phyloP scores from a whole-genome alignment of 2,113 vertebrate genomes.

The Campylomormyrus numenius region DNA sequence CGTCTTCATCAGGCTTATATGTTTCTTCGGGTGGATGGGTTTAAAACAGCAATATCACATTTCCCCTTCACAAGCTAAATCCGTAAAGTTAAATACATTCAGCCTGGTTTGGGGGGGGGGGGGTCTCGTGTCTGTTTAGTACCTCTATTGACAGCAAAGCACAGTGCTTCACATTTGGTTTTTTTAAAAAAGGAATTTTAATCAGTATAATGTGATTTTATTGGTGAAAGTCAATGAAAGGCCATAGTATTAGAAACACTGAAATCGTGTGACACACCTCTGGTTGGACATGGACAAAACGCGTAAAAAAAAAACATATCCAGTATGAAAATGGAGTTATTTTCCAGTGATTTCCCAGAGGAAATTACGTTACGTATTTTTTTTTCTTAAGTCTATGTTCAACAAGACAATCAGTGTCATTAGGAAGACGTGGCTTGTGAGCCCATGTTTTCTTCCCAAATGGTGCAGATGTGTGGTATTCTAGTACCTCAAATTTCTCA shows the following conservation, averaged over 20 bases:
- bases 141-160: not conserved
- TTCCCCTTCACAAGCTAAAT: slow-evolving; percentile 30
- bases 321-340: not conserved
- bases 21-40: slow-evolving; percentile 10
- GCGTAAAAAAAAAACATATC: not conserved
- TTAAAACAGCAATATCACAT: slow-evolving; percentile 22
- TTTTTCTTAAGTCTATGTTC: not conserved
- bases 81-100: slow-evolving; percentile 34
- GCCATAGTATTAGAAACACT: not conserved
- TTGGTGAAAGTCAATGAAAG: not conserved
- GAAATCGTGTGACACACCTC: not conserved
- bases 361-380: not conserved
- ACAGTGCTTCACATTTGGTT: not conserved
- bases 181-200: not conserved
- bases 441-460: not conserved
- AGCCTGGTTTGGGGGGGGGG: slow-evolving; percentile 24
- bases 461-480: not conserved
- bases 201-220: not conserved
- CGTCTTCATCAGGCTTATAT: not conserved
- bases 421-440: not conserved
- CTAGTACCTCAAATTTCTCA: not conserved
- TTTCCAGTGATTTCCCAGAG: not conserved
- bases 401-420: not conserved
- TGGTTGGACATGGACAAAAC: not conserved
- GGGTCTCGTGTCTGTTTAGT: not conserved